Percentiles rank a stretch among this genome's conserved stretches.
Evolutionary conservation across 2,113 vertebrate species (phyloP).

Genomic region (Diphyllodes magnificus): DNA sequence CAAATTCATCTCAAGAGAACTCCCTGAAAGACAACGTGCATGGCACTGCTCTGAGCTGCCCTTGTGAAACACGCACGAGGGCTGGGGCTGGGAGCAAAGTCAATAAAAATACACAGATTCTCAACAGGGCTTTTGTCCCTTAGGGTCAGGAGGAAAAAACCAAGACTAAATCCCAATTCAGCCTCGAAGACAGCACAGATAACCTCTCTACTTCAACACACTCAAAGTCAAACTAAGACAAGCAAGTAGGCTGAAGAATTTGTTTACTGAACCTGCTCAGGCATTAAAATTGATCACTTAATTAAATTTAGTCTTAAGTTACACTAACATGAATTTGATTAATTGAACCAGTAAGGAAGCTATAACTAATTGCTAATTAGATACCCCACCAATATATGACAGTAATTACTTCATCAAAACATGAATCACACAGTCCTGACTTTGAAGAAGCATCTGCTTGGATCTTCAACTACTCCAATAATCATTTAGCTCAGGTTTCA

Average conservation of each 20-base stretch:
- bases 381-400: slow-evolving; percentile 1
- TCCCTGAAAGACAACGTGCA: neutral
- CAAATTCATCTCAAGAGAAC: neutral
- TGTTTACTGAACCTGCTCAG: slow-evolving; percentile 48
- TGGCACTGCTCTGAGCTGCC: neutral
- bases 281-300: slow-evolving; percentile 39
- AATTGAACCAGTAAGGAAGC: slow-evolving; percentile 37
- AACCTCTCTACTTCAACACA: neutral
- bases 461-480: neutral
- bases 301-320: slow-evolving; percentile 43
- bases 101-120: neutral
- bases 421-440: slow-evolving; percentile 21
- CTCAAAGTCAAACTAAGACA: neutral
- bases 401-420: slow-evolving; percentile 54
- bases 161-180: neutral
- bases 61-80: neutral
- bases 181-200: neutral
- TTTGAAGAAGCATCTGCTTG: slow-evolving; percentile 26
- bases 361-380: slow-evolving; percentile 51
- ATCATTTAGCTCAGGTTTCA: neutral
- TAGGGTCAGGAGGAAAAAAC: neutral
- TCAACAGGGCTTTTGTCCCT: neutral
- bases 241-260: neutral
- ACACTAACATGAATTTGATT: slow-evolving; percentile 52
- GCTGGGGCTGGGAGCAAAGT: neutral